phyloP scores from a whole-genome alignment of 1,140 invertebrate genomes.

The Lepidurus apus region DNA sequence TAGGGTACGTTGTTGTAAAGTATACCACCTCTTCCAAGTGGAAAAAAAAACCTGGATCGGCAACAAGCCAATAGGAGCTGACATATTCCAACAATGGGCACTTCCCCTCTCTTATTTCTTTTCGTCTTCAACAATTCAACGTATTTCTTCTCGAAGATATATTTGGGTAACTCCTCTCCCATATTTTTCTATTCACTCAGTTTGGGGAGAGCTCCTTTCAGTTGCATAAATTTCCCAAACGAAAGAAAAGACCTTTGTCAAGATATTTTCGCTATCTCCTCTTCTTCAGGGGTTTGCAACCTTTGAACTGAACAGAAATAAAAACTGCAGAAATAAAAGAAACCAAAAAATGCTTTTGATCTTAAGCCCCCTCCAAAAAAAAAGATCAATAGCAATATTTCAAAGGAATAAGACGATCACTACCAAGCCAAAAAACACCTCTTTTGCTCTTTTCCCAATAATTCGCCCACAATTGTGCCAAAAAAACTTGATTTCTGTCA shows the following conservation, averaged over 20 bases:
- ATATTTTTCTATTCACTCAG: not conserved
- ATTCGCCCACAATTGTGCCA: too few species aligned
- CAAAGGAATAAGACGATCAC: too few species aligned
- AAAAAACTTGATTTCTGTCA: too few species aligned
- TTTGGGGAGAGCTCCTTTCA: not conserved
- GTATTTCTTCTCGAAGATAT: not conserved
- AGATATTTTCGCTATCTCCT: too few species aligned
- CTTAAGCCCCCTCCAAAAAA: too few species aligned
- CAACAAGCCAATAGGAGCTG: not conserved
- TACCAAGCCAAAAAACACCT: too few species aligned
- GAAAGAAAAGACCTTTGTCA: not conserved
- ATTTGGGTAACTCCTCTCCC: not conserved
- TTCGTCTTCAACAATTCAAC: not conserved
- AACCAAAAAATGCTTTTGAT: too few species aligned
- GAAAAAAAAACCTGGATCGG: not conserved
- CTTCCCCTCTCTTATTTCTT: not conserved
- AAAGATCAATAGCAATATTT: too few species aligned
- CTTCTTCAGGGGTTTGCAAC: too few species aligned
- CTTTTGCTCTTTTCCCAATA: too few species aligned
- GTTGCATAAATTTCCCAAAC: not conserved
- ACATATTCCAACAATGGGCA: not conserved
- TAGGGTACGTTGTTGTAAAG: not conserved
- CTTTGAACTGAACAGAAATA: not conserved
- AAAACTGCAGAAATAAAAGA: not conserved
- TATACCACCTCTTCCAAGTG: not conserved